Base-by-base conservation (phyloP, 2,797 vertebrate species). In the Manis pentadactyla region DNA sequence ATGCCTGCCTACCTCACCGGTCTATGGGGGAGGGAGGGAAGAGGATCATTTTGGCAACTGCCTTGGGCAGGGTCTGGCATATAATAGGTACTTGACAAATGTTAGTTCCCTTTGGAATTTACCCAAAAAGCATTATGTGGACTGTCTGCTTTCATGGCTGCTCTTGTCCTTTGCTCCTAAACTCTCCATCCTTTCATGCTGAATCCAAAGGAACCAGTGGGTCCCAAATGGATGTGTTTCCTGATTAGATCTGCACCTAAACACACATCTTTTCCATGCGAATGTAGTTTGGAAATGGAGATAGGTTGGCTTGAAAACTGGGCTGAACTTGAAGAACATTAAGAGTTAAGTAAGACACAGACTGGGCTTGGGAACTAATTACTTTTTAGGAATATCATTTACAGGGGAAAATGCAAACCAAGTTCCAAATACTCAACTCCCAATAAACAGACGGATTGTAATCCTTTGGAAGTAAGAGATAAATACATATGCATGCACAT, bases 351-450 rank as follows among this genome's bases (percentile, higher is more conserved):
- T 29, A 94, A 81, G 37, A 57, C n/a, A 71, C 15, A 79, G 46
- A n/a, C 19, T 11, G 37, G 61, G n/a, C 51, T 90, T 90, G 34
- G 34, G 29, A 69, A 46, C 46, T 46, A 46, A 46, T 46, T 46
- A 11, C 46, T 53, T 85, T 69, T 90, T 34, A 69, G 53, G 39
- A 95, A 71, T 90, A 74, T 69, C 21, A n/a, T 81, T 94, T 88
- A 29, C 4, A 59, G 25, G 39, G 9, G 39, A 53, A 90, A 90
- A 90, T 46, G 31, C 59, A 78, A 89, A 82, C 49, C 87, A 71
- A 53, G 68, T 79, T 59, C 39, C 53, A 79, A 92, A 92, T 25
- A 84, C 17, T 85, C 46, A 57, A 23, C 4, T 57, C 49, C 78
- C 59, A 71, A 37, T 7, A 46, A 90, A 74, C 51, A 69, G 46